Evolutionary conservation across 2,797 vertebrate species (phyloP).

Genomic region (Liasis olivaceus): DNA sequence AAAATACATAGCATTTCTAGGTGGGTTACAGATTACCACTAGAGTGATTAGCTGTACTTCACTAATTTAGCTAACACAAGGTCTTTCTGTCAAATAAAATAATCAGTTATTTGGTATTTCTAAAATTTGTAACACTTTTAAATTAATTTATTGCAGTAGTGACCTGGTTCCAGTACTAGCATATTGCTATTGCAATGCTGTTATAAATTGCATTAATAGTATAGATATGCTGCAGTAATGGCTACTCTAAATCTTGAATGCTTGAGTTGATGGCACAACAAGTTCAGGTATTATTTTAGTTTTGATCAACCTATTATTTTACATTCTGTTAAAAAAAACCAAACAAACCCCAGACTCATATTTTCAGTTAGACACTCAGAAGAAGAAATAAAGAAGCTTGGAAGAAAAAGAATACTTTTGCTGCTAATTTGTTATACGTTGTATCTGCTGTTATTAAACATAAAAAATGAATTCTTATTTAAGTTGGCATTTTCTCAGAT

Average conservation of each 20-base stretch:
- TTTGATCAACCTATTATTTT: not conserved
- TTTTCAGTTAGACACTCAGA: conserved; percentile 25
- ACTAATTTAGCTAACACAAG: conserved; percentile 21
- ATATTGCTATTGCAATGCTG: not conserved
- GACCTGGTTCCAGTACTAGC: not conserved
- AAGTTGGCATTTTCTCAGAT: not conserved
- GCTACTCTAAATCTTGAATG: not conserved
- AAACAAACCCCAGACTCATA: not conserved
- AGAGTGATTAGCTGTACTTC: not conserved
- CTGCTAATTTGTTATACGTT: not conserved
- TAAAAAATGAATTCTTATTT: not conserved
- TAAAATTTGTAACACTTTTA: conserved; percentile 3
- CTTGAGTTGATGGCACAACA: not conserved
- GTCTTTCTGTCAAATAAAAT: not conserved
- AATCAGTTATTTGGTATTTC: conserved; percentile 9
- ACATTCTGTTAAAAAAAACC: not conserved
- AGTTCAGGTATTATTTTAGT: not conserved
- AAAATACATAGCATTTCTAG: conserved; percentile 36
- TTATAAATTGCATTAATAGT: not conserved
- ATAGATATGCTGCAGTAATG: not conserved
- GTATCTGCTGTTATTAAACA: not conserved
- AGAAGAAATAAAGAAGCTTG: not conserved
- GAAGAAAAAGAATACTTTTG: not conserved
- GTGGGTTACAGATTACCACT: conserved; percentile 56
- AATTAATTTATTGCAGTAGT: not conserved